Evolutionary conservation across 2,888 invertebrate genomes (phyloP).

Genomic region (Tetragonula carbonaria): DNA sequence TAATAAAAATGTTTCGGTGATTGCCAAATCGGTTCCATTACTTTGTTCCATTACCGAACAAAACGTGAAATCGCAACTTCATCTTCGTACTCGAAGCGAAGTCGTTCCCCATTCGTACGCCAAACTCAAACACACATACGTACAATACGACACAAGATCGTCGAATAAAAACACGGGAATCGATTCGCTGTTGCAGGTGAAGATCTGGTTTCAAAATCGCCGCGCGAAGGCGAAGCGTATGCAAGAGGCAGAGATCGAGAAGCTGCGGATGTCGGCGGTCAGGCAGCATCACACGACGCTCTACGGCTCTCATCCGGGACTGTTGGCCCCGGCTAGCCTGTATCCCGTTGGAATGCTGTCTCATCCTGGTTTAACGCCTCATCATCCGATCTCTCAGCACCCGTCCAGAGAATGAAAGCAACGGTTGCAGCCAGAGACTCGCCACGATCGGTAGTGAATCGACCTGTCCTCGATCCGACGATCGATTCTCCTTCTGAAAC

Average conservation of each 20-base stretch:
- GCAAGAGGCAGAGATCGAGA: constrained; percentile 98
- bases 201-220: constrained; percentile 98
- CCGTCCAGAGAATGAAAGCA: constrained; percentile 76
- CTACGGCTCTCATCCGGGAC: constrained; percentile 80
- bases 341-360: constrained; percentile 80
- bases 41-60: too few species aligned
- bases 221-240: constrained; percentile 98
- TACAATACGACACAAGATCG: neutral
- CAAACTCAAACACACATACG: too few species aligned
- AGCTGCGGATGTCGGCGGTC: constrained; percentile 92
- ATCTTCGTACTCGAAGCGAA: too few species aligned
- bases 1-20: too few species aligned
- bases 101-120: too few species aligned
- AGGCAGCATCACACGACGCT: constrained; percentile 82
- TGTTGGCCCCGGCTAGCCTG: constrained; percentile 77
- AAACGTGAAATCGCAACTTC: too few species aligned
- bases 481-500: neutral
- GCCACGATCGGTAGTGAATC: constrained; percentile 38
- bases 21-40: too few species aligned
- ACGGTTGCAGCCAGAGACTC: constrained; percentile 11
- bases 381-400: constrained; percentile 78
- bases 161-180: constrained; percentile 35
- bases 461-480: constrained; percentile 4
- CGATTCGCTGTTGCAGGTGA: constrained; percentile 86
- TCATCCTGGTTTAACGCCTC: constrained; percentile 77